A percentile compares a stretch with the other conserved stretches of the same genome.
Evolutionary conservation across 2,797 vertebrate species (phyloP).

Genomic region (Dallia pectoralis): DNA sequence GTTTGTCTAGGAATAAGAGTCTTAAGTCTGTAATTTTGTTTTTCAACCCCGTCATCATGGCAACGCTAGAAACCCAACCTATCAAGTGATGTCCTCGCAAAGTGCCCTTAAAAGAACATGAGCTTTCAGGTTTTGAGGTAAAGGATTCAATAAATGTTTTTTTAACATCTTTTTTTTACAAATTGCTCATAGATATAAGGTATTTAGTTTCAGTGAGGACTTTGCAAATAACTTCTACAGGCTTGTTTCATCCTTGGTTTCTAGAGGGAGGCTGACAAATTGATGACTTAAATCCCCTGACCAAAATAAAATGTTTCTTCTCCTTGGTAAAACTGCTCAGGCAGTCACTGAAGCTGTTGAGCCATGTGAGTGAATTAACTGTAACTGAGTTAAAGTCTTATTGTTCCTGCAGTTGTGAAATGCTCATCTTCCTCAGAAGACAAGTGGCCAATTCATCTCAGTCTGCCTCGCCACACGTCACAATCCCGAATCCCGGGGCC

Average conservation of each 20-base stretch:
- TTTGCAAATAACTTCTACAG: not conserved
- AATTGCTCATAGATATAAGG: not conserved
- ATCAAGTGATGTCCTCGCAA: not conserved
- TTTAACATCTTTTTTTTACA: not conserved
- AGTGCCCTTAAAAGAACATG: not conserved
- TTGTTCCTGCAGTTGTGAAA: constrained; percentile 11
- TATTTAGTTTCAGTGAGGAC: not conserved
- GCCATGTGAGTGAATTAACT: not conserved
- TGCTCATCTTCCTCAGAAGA: not conserved
- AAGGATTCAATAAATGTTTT: too few relatives aligned
- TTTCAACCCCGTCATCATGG: constrained; percentile 13
- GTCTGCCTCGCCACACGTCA: constrained; percentile 1
- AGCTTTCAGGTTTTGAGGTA: not conserved
- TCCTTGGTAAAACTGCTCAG: not conserved
- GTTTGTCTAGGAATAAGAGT: constrained; percentile 17
- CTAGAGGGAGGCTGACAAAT: not conserved
- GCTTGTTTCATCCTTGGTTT: not conserved
- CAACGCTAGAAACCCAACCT: not conserved
- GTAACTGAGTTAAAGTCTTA: constrained; percentile 7
- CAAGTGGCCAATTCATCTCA: not conserved
- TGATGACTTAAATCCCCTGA: constrained; percentile 1
- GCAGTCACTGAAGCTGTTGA: not conserved
- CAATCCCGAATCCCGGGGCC: not conserved
- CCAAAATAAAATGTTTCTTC: not conserved
- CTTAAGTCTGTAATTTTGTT: constrained; percentile 22